A percentile compares a stretch with the other conserved stretches of the same genome.
phyloP scores from a whole-genome alignment of 2,797 vertebrate genomes.

The Mormyrops attenuatus region DNA sequence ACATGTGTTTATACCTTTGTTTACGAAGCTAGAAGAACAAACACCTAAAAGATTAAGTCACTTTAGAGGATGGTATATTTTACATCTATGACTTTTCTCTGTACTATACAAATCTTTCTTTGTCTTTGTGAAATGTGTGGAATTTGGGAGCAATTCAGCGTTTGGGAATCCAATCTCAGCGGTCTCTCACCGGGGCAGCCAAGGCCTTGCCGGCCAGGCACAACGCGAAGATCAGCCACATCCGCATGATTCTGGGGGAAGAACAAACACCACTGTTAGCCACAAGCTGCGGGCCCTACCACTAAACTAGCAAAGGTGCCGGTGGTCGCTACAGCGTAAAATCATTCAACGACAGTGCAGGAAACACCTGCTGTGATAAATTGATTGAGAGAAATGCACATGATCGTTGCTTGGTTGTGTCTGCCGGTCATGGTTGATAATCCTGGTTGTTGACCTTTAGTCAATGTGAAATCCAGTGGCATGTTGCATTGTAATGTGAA shows the following conservation, averaged over 20 bases:
- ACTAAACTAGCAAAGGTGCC: too few species aligned
- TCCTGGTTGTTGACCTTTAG: not conserved
- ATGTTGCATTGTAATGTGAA: not conserved
- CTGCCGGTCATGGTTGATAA: not conserved
- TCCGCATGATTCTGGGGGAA: conserved; percentile 65
- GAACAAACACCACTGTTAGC: conserved; percentile 12
- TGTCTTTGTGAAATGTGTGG: not conserved
- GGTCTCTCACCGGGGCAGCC: conserved; percentile 80
- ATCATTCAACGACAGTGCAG: not conserved
- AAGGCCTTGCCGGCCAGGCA: conserved; percentile 86
- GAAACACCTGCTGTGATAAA: not conserved
- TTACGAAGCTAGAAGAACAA: not conserved
- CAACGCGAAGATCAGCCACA: conserved; percentile 90
- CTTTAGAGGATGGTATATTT: not conserved
- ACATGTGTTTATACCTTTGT: not conserved
- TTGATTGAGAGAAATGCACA: not conserved
- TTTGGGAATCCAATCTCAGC: not conserved
- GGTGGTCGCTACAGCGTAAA: not conserved
- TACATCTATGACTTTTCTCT: not conserved
- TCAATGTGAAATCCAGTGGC: not conserved
- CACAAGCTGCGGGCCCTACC: not conserved
- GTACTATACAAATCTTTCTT: not conserved
- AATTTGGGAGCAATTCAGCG: not conserved
- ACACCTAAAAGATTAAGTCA: not conserved
- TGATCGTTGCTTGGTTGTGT: not conserved